Conservation (phyloP, 2,797 vertebrate species). For the Crenichthys baileyi region DNA sequence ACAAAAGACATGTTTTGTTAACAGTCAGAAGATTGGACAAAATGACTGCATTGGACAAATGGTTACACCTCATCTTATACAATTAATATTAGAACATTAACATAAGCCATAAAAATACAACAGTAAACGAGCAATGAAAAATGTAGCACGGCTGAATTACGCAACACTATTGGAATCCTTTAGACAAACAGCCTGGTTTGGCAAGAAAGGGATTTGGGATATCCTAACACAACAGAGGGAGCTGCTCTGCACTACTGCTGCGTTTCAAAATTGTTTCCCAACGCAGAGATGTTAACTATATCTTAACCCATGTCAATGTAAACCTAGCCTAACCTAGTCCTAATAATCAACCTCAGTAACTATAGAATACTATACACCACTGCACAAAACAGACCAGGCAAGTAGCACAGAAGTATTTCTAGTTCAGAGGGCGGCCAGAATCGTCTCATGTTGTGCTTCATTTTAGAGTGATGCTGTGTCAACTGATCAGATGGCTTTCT, state of each 20-base stretch:
- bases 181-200: slow-evolving; percentile 49
- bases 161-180: slow-evolving; percentile 64
- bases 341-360: slow-evolving; percentile 52
- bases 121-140: slow-evolving; percentile 69
- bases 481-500: not conserved
- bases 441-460: slow-evolving; percentile 24
- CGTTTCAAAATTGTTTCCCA: slow-evolving; percentile 39
- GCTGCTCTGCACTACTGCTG: slow-evolving; percentile 61
- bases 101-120: slow-evolving; percentile 71
- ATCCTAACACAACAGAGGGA: slow-evolving; percentile 40
- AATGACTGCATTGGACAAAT: slow-evolving; percentile 43
- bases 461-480: slow-evolving; percentile 12
- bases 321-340: slow-evolving; percentile 54
- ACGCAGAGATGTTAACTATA: slow-evolving; percentile 61
- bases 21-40: slow-evolving; percentile 41
- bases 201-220: slow-evolving; percentile 50
- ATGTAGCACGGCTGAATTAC: slow-evolving; percentile 57
- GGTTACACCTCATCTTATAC: slow-evolving; percentile 46
- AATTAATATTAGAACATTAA: slow-evolving; percentile 70
- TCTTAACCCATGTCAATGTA: slow-evolving; percentile 39
- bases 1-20: slow-evolving; percentile 69
- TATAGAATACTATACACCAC: slow-evolving; percentile 70
- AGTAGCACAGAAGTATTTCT: slow-evolving; percentile 38
- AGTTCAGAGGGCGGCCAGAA: slow-evolving; percentile 32
- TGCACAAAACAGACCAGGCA: slow-evolving; percentile 54